Percentiles rank a stretch among this genome's conserved stretches.
phyloP scores from a whole-genome alignment of 2,113 vertebrate species.

The Mellivora capensis region DNA sequence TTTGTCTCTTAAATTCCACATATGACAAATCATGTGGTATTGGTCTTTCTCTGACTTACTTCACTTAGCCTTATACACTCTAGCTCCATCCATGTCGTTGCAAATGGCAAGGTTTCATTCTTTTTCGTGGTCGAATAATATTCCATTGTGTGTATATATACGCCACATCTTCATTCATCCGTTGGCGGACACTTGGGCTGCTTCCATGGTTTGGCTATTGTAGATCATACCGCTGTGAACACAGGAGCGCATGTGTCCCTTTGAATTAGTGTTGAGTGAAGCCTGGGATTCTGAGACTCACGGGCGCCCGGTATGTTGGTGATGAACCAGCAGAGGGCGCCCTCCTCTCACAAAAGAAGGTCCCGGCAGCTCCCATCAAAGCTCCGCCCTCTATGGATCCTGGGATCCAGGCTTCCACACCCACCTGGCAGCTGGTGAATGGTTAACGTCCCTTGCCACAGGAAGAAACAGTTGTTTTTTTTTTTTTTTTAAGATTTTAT shows the following conservation, averaged over 20 bases:
- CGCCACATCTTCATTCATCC: neutral
- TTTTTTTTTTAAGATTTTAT: too few relatives aligned
- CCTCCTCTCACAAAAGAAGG: neutral
- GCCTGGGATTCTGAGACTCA: neutral
- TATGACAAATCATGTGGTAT: neutral
- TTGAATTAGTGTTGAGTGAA: neutral
- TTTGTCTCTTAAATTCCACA: neutral
- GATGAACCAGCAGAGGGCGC: conserved; percentile 24
- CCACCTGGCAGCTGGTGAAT: too few relatives aligned
- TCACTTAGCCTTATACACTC: neutral
- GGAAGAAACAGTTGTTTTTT: neutral
- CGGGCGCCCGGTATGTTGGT: accelerated
- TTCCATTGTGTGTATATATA: neutral
- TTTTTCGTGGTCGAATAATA: neutral
- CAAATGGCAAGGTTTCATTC: neutral
- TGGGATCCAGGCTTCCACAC: neutral
- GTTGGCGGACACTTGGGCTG: neutral
- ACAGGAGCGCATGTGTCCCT: neutral
- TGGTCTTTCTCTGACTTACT: neutral
- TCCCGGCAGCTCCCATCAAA: accelerated
- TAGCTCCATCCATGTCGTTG: neutral
- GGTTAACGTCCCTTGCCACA: neutral
- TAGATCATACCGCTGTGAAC: neutral
- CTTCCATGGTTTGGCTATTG: neutral
- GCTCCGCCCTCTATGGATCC: accelerated